Conservation (phyloP, 2,797 vertebrate genomes). For the Syndactyla subalaris region DNA sequence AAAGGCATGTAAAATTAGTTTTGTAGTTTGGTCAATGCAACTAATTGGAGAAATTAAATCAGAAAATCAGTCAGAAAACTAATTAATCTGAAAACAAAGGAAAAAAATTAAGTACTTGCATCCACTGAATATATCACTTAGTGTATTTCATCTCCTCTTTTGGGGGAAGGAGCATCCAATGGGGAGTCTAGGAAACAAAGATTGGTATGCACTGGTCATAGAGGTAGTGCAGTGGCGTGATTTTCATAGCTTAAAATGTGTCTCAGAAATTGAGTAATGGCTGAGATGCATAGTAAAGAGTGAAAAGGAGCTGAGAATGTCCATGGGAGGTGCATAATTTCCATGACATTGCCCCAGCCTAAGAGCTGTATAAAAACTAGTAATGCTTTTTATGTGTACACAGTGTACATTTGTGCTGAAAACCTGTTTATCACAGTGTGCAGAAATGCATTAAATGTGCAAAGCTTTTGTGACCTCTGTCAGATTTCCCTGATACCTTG, state of each 20-base stretch:
- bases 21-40: background rate
- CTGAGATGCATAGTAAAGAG: background rate
- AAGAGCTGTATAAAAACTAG: background rate
- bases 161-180: background rate
- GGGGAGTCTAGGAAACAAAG: background rate
- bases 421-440: background rate
- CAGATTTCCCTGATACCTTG: background rate
- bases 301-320: background rate
- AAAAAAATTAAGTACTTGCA: background rate
- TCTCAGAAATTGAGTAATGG: background rate
- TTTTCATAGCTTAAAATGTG: background rate
- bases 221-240: background rate
- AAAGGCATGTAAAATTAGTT: background rate
- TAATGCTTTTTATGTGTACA: background rate
- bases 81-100: background rate
- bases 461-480: background rate
- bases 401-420: background rate
- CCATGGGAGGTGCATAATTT: background rate
- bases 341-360: background rate
- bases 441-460: background rate
- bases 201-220: background rate
- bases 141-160: background rate
- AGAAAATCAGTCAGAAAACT: background rate
- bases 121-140: background rate
- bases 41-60: background rate